These are phyloP conservation scores for Pimephales promelas DNA, from an alignment of 2,113 vertebrate genomes.

Conservation along the genomic window DNA sequence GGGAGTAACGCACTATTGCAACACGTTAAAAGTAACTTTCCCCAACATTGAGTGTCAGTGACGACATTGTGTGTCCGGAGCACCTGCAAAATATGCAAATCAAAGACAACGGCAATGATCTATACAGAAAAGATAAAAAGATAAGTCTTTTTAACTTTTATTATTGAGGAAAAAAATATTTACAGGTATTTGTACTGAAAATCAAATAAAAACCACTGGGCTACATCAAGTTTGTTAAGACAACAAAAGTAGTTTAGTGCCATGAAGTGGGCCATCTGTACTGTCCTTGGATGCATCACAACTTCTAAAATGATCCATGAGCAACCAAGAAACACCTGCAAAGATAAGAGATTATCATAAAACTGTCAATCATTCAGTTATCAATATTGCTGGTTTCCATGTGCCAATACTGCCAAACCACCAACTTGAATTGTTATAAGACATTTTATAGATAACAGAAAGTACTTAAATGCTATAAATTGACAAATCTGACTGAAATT, in stretches of 20 bases:
- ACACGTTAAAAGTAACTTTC: no score
- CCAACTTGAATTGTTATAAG: neutral
- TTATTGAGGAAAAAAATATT: slow-evolving; percentile 3
- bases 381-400: neutral
- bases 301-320: slow-evolving; percentile 40
- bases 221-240: slow-evolving; percentile 7
- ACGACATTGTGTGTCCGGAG: neutral
- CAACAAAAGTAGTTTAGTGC: slow-evolving; percentile 10
- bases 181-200: neutral
- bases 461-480: neutral
- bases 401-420: neutral
- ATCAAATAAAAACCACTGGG: neutral
- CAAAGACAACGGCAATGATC: neutral
- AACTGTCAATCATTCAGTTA: neutral
- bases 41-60: neutral
- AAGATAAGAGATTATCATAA: slow-evolving; percentile 57
- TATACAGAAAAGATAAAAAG: neutral
- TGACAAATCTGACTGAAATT: neutral
- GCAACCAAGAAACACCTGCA: slow-evolving; percentile 60
- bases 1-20: no score
- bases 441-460: neutral
- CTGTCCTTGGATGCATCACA: slow-evolving; percentile 28
- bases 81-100: neutral
- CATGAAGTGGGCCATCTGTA: slow-evolving; percentile 9
- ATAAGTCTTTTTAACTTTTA: neutral